Conservation (phyloP, 2,113 vertebrate species). For the Nerophis lumbriciformis region DNA sequence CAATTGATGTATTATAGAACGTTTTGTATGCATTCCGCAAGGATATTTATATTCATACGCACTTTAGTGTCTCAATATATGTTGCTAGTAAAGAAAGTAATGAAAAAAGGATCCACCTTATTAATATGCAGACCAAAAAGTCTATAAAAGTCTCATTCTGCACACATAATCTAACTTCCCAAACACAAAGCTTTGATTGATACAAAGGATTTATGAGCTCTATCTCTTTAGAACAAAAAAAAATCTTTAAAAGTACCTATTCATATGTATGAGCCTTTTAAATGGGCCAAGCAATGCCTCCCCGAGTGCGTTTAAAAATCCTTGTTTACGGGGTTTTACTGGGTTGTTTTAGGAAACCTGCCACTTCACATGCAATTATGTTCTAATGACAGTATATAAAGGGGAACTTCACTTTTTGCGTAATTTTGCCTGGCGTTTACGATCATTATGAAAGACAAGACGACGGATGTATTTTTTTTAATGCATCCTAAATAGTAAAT, state of each 20-base stretch:
- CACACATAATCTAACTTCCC: slow-evolving; percentile 24
- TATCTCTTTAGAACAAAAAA: no score
- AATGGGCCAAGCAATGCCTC: slow-evolving; percentile 23
- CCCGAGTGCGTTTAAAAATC: slow-evolving; percentile 31
- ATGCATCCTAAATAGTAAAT: no score
- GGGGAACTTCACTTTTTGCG: no score
- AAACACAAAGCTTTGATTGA: slow-evolving; percentile 7
- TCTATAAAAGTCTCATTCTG: neutral
- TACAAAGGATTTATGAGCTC: slow-evolving; percentile 28
- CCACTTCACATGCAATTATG: no score
- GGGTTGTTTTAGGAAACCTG: neutral
- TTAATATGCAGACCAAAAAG: no score
- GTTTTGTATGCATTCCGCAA: neutral
- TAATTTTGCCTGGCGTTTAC: no score
- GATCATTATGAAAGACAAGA: no score
- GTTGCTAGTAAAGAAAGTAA: neutral
- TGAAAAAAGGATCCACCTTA: neutral
- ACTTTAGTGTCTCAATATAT: neutral
- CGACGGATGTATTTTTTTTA: no score
- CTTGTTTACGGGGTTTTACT: slow-evolving; percentile 20
- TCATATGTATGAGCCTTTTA: slow-evolving; percentile 38
- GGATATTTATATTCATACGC: neutral
- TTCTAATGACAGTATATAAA: no score
- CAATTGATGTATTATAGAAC: neutral
- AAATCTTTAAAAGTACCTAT: slow-evolving; percentile 33